Evolutionary conservation across 37 sponge, comb jelly and placozoan genomes (phyloP).

Genomic region (Amphimedon queenslandica): DNA sequence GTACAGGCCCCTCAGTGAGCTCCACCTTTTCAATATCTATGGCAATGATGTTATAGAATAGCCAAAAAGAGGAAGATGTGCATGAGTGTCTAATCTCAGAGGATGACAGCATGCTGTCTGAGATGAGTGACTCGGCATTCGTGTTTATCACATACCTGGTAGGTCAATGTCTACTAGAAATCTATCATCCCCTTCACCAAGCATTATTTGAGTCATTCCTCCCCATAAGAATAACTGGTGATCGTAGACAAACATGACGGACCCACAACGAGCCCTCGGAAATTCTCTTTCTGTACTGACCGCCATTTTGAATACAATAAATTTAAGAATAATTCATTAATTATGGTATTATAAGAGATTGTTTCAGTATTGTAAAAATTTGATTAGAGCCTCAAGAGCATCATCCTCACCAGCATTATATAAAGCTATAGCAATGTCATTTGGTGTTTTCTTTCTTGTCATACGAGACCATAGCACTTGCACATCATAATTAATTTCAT

Average conservation of each 20-base stretch:
- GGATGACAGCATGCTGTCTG: too few species aligned
- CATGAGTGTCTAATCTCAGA: too few species aligned
- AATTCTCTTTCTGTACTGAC: not conserved
- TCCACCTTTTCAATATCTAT: too few species aligned
- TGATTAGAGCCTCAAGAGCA: not conserved
- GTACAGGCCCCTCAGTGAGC: not conserved
- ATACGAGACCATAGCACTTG: not conserved
- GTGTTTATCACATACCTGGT: constrained; percentile 24
- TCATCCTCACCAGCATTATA: not conserved
- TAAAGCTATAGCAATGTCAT: not conserved
- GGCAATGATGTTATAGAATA: too few species aligned
- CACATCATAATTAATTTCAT: not conserved
- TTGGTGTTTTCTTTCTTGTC: not conserved
- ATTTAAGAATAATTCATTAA: not conserved
- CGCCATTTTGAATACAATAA: not conserved
- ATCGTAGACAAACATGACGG: constrained; percentile 9
- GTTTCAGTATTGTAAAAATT: not conserved
- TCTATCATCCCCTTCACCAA: constrained; percentile 21
- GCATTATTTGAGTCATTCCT: constrained; percentile 18
- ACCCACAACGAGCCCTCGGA: constrained; percentile 2
- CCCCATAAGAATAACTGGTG: constrained; percentile 18
- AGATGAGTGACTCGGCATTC: too few species aligned
- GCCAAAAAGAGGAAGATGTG: too few species aligned
- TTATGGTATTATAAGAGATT: not conserved
- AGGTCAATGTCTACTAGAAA: not conserved